These are phyloP conservation scores for Calypte anna DNA, from an alignment of 2,113 vertebrate species.

Conservation along the genomic window DNA sequence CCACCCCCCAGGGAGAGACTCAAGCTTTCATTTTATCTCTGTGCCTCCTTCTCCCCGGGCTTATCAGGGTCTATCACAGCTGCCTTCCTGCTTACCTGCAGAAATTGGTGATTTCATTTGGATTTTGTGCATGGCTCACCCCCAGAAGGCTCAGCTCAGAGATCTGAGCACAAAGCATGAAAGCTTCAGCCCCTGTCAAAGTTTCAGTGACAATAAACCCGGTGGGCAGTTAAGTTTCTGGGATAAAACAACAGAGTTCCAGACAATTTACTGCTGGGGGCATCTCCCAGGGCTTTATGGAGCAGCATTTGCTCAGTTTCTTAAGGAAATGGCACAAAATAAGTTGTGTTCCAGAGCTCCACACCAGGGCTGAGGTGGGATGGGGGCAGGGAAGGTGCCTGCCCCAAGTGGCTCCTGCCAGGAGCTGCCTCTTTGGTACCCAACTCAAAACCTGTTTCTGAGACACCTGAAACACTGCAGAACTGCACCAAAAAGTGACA, in stretches of 20 bases:
- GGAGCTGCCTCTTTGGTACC: neutral
- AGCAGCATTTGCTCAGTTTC: neutral
- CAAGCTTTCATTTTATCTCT: neutral
- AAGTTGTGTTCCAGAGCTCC: neutral
- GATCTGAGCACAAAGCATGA: neutral
- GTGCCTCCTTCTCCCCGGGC: neutral
- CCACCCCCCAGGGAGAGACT: neutral
- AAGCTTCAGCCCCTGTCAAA: neutral
- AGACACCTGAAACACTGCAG: neutral
- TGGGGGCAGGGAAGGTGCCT: fast-evolving
- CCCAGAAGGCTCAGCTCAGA: neutral
- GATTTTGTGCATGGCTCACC: neutral
- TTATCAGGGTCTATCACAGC: neutral
- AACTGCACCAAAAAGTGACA: neutral
- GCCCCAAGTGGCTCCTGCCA: neutral
- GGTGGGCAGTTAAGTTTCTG: neutral
- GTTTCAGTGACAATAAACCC: neutral
- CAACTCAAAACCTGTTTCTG: neutral
- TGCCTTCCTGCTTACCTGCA: constrained; percentile 22
- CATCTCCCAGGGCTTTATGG: neutral
- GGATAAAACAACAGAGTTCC: neutral
- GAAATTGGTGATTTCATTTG: fast-evolving
- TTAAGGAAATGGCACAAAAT: neutral
- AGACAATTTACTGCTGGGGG: neutral
- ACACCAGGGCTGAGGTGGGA: neutral